Conservation (phyloP, 2,113 vertebrate genomes). For the Egretta garzetta region DNA sequence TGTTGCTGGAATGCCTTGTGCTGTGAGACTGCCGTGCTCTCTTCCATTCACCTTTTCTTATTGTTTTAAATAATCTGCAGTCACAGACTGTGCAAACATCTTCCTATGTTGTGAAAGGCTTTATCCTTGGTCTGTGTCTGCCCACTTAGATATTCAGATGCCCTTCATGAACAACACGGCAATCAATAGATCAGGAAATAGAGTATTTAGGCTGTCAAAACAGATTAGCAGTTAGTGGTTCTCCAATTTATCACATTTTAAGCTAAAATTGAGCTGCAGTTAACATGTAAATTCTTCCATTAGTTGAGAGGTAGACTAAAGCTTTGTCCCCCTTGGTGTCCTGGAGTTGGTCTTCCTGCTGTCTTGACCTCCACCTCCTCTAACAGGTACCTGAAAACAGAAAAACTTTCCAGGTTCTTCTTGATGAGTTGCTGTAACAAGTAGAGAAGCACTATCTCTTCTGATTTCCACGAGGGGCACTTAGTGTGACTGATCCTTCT, state of each 20-base stretch:
- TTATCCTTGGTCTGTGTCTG: background rate
- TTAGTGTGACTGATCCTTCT: background rate
- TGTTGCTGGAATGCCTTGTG: background rate
- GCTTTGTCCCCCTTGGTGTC: background rate
- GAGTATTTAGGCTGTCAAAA: constrained; percentile 20
- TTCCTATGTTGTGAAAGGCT: background rate
- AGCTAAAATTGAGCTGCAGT: background rate
- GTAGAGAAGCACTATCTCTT: background rate
- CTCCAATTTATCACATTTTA: background rate
- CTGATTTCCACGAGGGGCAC: background rate
- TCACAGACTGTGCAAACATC: background rate
- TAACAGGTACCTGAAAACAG: background rate
- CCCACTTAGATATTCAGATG: background rate
- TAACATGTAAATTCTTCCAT: background rate
- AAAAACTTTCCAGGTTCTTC: background rate
- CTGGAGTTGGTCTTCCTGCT: background rate
- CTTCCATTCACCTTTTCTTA: background rate
- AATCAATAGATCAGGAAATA: background rate
- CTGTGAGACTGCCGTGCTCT: background rate
- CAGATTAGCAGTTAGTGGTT: background rate
- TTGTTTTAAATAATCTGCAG: background rate
- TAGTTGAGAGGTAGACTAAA: background rate
- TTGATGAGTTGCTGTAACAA: background rate
- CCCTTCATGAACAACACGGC: background rate
- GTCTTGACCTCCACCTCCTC: background rate